Evolutionary conservation across 2,797 vertebrate genomes (phyloP), one percentile per base, ranked within the genome.

Genomic region (Diplodus sargus): DNA sequence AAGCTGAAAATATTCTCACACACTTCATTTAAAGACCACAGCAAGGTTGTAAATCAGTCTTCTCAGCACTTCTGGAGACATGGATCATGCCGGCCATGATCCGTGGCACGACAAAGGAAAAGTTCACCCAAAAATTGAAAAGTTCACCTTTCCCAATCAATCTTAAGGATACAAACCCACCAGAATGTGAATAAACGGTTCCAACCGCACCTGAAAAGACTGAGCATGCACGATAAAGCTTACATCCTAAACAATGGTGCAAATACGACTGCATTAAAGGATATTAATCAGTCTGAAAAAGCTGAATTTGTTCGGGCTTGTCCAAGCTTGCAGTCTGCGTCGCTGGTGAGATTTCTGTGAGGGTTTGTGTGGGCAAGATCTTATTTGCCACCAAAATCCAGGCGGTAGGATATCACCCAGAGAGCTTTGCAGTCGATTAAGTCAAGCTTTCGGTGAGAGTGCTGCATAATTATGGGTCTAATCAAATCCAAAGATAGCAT

Each of bases 401-500:
- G 62, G 42, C 45, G 22, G 20, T 62, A 76, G 62, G 65, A 82
- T 81, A 67, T 82, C 65, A 47, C 48, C 71, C 71, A 60, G 62
- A 11, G 6, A 17, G 79, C 68, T 79, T 65, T 73, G 49, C 64
- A 54, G 58, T 52, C 13, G 42, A 70, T 75, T 23, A 65, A 78
- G 43, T 66, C 57, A 2, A 78, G 75, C 58, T 67, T 82, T 82
- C 69, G 70, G 74, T 58, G 76, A 78, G 51, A 71, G 59, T 25
- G 54, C 76, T 83, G 62, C 75, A 77, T 90, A 90, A 91, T 91
- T 89, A 90, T 23, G 57, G 85, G 75, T 79, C 76, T 85, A 83
- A 90, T 92, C 76, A 81, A 65, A 74, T 63, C 88, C 83, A 85
- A 86, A 89, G 73, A 90, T 90, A 87, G 89, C 69, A 87, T 76